Percentiles rank a stretch among this genome's conserved stretches.
Conservation (phyloP, 2,797 vertebrate species). For the Cetoscarus ocellatus region DNA sequence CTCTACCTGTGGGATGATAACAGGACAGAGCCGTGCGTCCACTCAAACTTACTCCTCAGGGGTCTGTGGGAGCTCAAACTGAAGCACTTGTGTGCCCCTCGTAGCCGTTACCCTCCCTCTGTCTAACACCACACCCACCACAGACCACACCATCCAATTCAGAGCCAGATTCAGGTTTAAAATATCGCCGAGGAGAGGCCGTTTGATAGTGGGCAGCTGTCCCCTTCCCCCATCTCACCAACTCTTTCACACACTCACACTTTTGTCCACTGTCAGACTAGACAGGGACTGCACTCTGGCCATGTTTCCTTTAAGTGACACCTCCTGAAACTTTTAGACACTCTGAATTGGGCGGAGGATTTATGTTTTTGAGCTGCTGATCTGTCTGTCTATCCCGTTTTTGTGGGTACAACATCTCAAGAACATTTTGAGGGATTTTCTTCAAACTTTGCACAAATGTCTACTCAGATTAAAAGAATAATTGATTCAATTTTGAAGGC, state of each 20-base stretch:
- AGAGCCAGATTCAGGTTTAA: conserved; percentile 78
- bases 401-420: too few relatives aligned
- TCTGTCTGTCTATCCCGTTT: too few relatives aligned
- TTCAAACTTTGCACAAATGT: too few relatives aligned
- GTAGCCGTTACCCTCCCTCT: conserved; percentile 35
- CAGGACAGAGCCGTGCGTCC: conserved; percentile 42
- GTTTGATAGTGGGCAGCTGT: conserved; percentile 80
- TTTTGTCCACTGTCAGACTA: conserved; percentile 9
- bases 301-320: conserved; percentile 10
- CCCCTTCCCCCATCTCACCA: conserved; percentile 46
- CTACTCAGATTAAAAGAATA: too few relatives aligned
- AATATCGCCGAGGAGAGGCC: conserved; percentile 79
- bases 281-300: conserved; percentile 5
- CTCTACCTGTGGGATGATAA: conserved; percentile 47
- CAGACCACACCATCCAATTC: conserved; percentile 62
- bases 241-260: conserved; percentile 19
- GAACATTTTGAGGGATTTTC: too few relatives aligned
- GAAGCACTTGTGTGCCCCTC: conserved; percentile 53
- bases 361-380: too few relatives aligned
- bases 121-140: conserved; percentile 54
- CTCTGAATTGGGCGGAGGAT: too few relatives aligned
- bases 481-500: too few relatives aligned
- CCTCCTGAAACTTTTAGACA: not conserved
- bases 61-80: conserved; percentile 50
- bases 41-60: conserved; percentile 49